These are phyloP conservation scores for Julus scanicus DNA, from an alignment of 2,888 invertebrate genomes.

Conservation along the genomic window DNA sequence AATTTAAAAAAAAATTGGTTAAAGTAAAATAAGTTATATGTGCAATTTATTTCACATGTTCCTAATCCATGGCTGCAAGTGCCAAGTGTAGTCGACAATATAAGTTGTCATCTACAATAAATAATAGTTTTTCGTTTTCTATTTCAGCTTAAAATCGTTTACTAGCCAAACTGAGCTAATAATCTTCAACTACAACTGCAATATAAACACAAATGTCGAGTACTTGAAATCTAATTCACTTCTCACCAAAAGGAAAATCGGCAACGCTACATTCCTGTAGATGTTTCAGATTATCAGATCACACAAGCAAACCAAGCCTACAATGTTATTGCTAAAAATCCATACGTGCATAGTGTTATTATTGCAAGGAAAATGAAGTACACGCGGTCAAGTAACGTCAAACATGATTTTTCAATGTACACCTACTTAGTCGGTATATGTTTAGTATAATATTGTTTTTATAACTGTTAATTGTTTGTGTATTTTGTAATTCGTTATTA, in stretches of 20 bases:
- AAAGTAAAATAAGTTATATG: too few species aligned
- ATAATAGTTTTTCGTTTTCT: not conserved
- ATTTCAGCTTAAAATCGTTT: not conserved
- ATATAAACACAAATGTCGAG: not conserved
- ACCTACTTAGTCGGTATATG: not conserved
- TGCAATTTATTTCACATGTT: too few species aligned
- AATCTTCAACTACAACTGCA: slow-evolving; percentile 8
- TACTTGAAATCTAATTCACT: slow-evolving; percentile 9
- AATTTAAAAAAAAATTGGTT: too few species aligned
- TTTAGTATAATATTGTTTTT: not conserved
- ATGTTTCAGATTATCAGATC: not conserved
- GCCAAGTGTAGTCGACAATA: too few species aligned
- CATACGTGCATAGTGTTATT: not conserved
- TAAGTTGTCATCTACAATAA: not conserved
- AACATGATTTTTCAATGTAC: not conserved
- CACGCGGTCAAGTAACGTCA: not conserved
- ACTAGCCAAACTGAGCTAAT: not conserved
- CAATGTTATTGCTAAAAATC: not conserved
- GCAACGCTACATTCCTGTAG: not conserved
- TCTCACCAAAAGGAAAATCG: not conserved
- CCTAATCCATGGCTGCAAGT: too few species aligned
- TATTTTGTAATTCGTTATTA: not conserved
- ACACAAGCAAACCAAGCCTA: not conserved
- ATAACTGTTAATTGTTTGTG: not conserved
- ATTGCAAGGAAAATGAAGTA: not conserved